Percentiles rank a stretch among this genome's conserved stretches.
Conservation (phyloP, 1,140 invertebrate genomes). For the Tetragonula clypearis region DNA sequence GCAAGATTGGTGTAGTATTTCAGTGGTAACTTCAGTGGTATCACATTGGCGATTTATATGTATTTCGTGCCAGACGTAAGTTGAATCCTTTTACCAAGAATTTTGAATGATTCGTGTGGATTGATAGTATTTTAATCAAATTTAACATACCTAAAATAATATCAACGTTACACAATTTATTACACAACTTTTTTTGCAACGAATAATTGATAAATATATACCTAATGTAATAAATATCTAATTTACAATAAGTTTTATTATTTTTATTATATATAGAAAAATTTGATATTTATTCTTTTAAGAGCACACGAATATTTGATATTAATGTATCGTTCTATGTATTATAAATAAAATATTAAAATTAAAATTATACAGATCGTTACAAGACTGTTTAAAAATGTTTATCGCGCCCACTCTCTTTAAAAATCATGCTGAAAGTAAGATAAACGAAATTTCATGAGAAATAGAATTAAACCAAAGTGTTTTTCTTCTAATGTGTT, state of each 20-base stretch:
- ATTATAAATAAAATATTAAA: neutral
- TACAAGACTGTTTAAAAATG: neutral
- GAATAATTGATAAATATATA: neutral
- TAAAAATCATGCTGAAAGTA: neutral
- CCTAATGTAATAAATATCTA: neutral
- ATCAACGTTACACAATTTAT: neutral
- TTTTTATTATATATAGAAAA: neutral
- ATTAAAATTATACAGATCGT: neutral
- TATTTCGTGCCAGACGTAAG: neutral
- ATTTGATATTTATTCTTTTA: neutral
- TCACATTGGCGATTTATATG: conserved; percentile 28
- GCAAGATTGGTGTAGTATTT: conserved; percentile 9
- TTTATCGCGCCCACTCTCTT: neutral
- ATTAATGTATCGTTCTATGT: no score
- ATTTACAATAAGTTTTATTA: neutral
- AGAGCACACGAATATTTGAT: neutral
- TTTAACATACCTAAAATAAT: conserved; percentile 9
- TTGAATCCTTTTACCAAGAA: neutral
- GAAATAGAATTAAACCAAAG: neutral
- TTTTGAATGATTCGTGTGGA: conserved; percentile 39
- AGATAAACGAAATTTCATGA: neutral
- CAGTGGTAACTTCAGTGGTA: conserved; percentile 3
- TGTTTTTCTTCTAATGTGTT: neutral
- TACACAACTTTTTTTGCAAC: neutral
- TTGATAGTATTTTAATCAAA: conserved; percentile 6